Conservation (phyloP, 2,797 vertebrate genomes). For the Ataeniobius toweri region DNA sequence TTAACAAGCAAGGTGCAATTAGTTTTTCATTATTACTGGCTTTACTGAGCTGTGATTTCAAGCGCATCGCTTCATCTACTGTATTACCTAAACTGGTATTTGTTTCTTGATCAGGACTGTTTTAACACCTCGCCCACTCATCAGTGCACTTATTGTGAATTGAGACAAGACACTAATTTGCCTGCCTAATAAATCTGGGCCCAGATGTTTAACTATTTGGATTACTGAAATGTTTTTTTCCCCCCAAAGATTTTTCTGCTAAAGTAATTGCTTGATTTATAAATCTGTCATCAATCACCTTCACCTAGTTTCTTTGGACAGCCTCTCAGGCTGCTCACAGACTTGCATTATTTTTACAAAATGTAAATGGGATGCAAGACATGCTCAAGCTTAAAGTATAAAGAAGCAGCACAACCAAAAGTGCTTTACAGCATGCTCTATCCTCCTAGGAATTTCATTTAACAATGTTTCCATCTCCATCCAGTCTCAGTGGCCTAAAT, state of each 20-base stretch:
- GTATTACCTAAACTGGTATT: neutral
- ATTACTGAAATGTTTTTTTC: neutral
- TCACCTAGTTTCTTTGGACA: neutral
- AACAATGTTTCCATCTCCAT: slow-evolving; percentile 29
- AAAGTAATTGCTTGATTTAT: neutral
- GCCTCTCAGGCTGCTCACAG: slow-evolving; percentile 3
- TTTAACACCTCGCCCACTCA: neutral
- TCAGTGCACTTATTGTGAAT: neutral
- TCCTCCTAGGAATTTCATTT: slow-evolving; percentile 55
- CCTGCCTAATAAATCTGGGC: neutral
- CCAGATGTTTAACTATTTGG: neutral
- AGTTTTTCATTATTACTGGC: neutral
- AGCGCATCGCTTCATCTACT: neutral
- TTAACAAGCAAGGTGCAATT: neutral
- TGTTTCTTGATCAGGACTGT: neutral
- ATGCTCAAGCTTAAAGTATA: slow-evolving; percentile 26
- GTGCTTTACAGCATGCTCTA: slow-evolving; percentile 34
- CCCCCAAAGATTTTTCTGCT: neutral
- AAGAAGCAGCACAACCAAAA: slow-evolving; percentile 36
- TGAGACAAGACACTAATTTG: neutral
- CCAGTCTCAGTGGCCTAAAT: slow-evolving; percentile 45
- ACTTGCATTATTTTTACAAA: slow-evolving; percentile 20
- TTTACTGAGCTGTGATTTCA: neutral
- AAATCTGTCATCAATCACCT: neutral
- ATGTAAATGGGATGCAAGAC: slow-evolving; percentile 37